Base-by-base conservation (phyloP, 2,888 invertebrate species). In the Xestobium rufovillosum region DNA sequence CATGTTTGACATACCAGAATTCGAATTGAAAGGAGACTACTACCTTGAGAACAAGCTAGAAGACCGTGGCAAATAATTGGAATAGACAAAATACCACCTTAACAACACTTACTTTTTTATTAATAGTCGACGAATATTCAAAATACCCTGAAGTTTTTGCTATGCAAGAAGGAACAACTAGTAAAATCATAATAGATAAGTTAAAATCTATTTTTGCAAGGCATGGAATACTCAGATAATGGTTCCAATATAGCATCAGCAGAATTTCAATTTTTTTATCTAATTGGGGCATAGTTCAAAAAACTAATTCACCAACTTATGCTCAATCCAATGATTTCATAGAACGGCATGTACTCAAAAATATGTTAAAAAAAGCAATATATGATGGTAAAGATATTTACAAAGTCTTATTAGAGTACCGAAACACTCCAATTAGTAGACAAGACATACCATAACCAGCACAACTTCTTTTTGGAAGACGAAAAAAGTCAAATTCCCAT, bases 51-150 rank as follows among this genome's bases (percentile, higher is more conserved):
- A 34, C 37, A 44, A 12, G 46, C 48, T 15, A 36, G 28, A 6
- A 37, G 40, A 26, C 50, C 51, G 11, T 53, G 50, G 50, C 41
- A 51, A 39, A 35, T 31, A 14, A 17, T 51, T 14, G 47, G 45
- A 4, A 39, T 41, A 11, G 50, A 51, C 39, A n/a, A 26, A 53
- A n/a, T 53, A 50, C 39, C 34, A 50, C 19, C 36, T 44, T 9
- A 29, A 48, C 14, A 38, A 36, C 3, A 40, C 42, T 17, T 31
- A 36, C n/a, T 14, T 52, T 45, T 27, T 32, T 55, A 4, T 30
- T 55, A 23, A 33, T 53, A 19, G 48, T 49, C 2, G 51, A 53
- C 39, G 32, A 29, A 10, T 52, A 47, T 42, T 51, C 49, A 3
- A 49, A 45, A 39, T 53, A 34, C 43, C 44, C 48, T 4, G 53